phyloP scores from a whole-genome alignment of 2,888 invertebrate species.

The Aradus depressus region DNA sequence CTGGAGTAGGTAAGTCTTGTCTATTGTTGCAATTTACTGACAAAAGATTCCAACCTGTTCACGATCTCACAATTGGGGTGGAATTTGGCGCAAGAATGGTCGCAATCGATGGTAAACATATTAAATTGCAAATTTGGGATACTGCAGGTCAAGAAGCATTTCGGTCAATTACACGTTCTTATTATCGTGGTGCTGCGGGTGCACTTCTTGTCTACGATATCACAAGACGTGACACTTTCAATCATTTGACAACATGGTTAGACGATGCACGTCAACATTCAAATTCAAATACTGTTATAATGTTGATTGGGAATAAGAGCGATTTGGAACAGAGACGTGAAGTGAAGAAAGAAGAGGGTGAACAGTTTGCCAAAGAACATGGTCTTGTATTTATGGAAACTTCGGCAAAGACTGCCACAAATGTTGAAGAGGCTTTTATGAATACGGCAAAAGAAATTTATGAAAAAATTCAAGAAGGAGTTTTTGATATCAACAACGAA shows the following conservation, averaged over 20 bases:
- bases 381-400: constrained; percentile 99
- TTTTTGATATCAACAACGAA: constrained; percentile 99
- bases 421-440: constrained; percentile 99
- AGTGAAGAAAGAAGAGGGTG: constrained; percentile 97
- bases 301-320: constrained; percentile 99
- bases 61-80: constrained; percentile 96
- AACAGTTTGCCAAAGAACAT: constrained; percentile 97
- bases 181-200: constrained; percentile 62
- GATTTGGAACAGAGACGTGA: constrained; percentile 96
- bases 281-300: constrained; percentile 99
- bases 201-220: constrained; percentile 98
- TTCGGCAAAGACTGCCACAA: constrained; percentile 97
- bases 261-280: constrained; percentile 99
- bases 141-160: constrained; percentile 74
- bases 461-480: constrained; percentile 99
- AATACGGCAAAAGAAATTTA: constrained; percentile 99
- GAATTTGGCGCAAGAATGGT: constrained; percentile 99
- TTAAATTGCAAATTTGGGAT: constrained; percentile 99
- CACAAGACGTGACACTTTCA: constrained; percentile 96
- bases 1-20: constrained; percentile 99
- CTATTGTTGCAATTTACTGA: constrained; percentile 97
- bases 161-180: constrained; percentile 96
- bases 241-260: constrained; percentile 97
- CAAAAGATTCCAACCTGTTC: constrained; percentile 95
- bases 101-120: constrained; percentile 98